Base-by-base conservation (phyloP, 2,888 invertebrate genomes). In the Ephialtes manifestator region DNA sequence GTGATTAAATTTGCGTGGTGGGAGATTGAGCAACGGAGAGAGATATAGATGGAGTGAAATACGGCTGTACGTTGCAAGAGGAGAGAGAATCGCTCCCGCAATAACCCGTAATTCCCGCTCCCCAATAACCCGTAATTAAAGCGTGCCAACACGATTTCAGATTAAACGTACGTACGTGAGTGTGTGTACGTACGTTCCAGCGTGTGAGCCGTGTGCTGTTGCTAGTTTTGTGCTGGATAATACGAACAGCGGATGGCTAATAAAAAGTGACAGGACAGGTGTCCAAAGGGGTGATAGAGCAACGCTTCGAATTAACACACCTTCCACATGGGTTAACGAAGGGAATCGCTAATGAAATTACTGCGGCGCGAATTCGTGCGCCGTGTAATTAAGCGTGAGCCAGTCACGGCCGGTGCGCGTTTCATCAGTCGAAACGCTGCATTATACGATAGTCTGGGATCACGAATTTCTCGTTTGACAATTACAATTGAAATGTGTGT, bases 401-500 rank as follows among this genome's bases (percentile, higher is more conserved):
- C 63, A 18, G 63, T 63, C 35, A 20, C 53, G 75, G 58, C 53
- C 60, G 24, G 58, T 48, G 51, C 20, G 15, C 10, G 5, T 68
- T 55, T 46, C 28, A 63, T 39, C 35, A 18, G 55, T 76, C 43
- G 60, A 24, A 46, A 24, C 85, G 86, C 83, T 79, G 84, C 88
- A 85, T 85, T 84, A 87, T 85, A 79, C 79, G 75, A 83, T 80
- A 82, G 80, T 67, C 76, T 71, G 71, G 80, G 77, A 83, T 78
- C 89, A 88, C 83, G 74, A 87, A 79, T 79, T 85, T 88, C 15
- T 43, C 51, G 60, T 24, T 72, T 13, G 48, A 24, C 63, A 28
- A 18, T 43, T 28, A 11, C 4, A 24, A 24, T 28, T 15, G 28
- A 24, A 58, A 58, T 28, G 15, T 13, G 55, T 8, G 24, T 18